Percentiles rank a stretch among this genome's conserved stretches.
Evolutionary conservation across 2,113 vertebrate species (phyloP).

Genomic region (Excalfactoria chinensis): DNA sequence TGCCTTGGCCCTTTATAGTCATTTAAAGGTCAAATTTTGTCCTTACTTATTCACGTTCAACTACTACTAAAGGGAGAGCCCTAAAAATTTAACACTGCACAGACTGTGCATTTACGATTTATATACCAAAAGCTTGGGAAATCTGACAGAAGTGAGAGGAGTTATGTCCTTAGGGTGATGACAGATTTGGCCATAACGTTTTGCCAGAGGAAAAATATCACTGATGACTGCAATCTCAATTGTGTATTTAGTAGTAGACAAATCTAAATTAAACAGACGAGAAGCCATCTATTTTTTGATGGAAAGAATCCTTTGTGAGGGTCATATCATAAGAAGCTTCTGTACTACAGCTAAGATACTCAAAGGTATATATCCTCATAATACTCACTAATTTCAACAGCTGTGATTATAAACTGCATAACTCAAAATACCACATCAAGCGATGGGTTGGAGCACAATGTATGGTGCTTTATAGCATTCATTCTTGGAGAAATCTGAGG

Average conservation of each 20-base stretch:
- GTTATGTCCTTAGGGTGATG: not conserved
- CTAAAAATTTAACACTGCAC: conserved; percentile 55
- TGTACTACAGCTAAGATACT: not conserved
- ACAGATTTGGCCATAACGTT: not conserved
- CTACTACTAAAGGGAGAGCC: not conserved
- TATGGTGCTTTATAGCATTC: not conserved
- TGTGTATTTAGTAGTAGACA: not conserved
- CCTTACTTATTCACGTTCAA: not conserved
- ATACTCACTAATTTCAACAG: not conserved
- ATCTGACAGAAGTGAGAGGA: not conserved
- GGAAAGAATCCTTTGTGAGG: not conserved
- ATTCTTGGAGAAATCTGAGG: conserved; percentile 8
- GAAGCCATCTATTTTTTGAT: not conserved
- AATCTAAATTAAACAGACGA: conserved; percentile 4
- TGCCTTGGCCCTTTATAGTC: conserved; percentile 42
- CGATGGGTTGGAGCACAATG: accelerated
- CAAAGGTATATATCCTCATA: not conserved
- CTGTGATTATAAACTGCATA: not conserved
- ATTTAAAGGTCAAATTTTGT: conserved; percentile 56
- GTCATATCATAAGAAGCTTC: not conserved
- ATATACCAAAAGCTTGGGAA: not conserved
- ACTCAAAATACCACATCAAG: not conserved
- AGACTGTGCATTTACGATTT: conserved; percentile 45
- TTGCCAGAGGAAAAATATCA: not conserved
- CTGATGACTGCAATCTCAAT: not conserved